phyloP scores from a whole-genome alignment of 1,140 invertebrate species.

The Bombus sylvicola region DNA sequence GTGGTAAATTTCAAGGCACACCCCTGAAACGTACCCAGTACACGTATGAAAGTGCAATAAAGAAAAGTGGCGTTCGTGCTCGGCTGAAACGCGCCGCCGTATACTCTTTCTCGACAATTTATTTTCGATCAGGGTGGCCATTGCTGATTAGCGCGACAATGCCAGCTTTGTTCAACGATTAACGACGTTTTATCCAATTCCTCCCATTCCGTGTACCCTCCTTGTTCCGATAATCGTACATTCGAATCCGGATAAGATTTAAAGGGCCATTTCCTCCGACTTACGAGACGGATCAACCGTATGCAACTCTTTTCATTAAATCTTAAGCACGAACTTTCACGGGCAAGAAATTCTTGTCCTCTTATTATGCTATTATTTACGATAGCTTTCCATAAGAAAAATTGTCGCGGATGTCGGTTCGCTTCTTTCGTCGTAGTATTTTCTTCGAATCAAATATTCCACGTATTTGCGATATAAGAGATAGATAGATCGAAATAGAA shows the following conservation, averaged over 20 bases:
- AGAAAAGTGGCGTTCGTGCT: conserved; percentile 70
- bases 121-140: conserved; percentile 70
- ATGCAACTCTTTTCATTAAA: conserved; percentile 67
- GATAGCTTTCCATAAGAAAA: not conserved
- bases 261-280: conserved; percentile 65
- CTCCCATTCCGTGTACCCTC: conserved; percentile 68
- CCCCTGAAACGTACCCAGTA: conserved; percentile 56
- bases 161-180: conserved; percentile 70
- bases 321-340: conserved; percentile 34
- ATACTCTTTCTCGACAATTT: conserved; percentile 58
- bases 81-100: conserved; percentile 38
- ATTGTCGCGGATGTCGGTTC: not conserved
- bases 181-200: conserved; percentile 71
- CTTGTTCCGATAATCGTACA: conserved; percentile 67
- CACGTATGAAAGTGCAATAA: conserved; percentile 71
- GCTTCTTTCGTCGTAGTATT: not conserved
- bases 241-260: conserved; percentile 69
- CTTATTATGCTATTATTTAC: conserved; percentile 33
- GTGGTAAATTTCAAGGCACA: conserved; percentile 62
- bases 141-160: conserved; percentile 70
- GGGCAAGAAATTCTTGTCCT: conserved; percentile 31
- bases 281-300: conserved; percentile 45
- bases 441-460: not conserved
- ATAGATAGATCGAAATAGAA: not conserved
- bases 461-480: no score